phyloP scores from a whole-genome alignment of 1,140 invertebrate species.

The Holcopasites calliopsidis region DNA sequence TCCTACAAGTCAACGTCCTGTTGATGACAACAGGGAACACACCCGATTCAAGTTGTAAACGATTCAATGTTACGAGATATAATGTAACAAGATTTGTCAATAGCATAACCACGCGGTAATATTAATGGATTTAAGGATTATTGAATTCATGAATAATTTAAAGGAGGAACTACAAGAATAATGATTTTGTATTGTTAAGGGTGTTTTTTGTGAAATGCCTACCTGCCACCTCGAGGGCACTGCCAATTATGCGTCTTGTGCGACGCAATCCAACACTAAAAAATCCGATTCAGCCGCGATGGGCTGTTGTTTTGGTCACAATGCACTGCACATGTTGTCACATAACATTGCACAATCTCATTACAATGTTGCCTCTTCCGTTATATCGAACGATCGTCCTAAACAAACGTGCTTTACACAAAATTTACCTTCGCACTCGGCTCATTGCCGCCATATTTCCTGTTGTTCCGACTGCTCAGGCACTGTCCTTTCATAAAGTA shows the following conservation, averaged over 20 bases:
- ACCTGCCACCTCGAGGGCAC: conserved; percentile 57
- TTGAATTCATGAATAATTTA: no score
- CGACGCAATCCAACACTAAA: conserved; percentile 37
- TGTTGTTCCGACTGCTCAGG: conserved; percentile 38
- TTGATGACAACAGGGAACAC: conserved; percentile 62
- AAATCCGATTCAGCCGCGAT: conserved; percentile 56
- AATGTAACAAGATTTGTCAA: neutral
- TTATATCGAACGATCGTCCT: conserved; percentile 4
- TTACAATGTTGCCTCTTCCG: conserved; percentile 4
- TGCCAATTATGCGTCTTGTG: conserved; percentile 44
- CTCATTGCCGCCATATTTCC: conserved; percentile 57
- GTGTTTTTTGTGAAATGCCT: conserved; percentile 19
- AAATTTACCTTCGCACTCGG: conserved; percentile 35
- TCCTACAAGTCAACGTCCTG: conserved; percentile 61
- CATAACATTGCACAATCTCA: conserved; percentile 24
- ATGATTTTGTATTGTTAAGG: neutral
- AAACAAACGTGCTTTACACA: conserved; percentile 31
- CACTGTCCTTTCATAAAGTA: neutral
- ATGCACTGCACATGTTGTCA: conserved; percentile 67
- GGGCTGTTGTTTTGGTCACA: conserved; percentile 68
- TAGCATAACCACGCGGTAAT: neutral
- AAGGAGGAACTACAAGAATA: neutral
- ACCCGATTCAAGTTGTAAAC: conserved; percentile 46
- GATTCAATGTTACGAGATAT: neutral
- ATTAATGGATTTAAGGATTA: neutral